A percentile compares a stretch with the other conserved stretches of the same genome.
Conservation (phyloP, 2,888 invertebrate genomes). For the Drosophila buzzatii region DNA sequence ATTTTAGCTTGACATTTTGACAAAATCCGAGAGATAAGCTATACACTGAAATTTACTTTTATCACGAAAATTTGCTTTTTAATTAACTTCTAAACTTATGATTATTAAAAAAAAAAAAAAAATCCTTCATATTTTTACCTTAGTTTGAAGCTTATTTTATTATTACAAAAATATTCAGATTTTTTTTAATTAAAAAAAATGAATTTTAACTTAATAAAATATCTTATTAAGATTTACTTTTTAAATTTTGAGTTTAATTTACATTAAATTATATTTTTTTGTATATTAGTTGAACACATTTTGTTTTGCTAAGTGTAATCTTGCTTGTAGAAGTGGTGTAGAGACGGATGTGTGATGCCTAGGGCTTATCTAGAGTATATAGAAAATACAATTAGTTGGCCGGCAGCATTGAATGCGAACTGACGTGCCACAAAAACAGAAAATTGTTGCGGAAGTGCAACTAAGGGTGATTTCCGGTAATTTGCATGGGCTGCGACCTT, state of each 20-base stretch:
- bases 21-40: slow-evolving; percentile 42
- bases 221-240: not conserved
- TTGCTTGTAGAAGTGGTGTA: not conserved
- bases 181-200: too few relatives aligned
- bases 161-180: too few relatives aligned
- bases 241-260: not conserved
- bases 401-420: slow-evolving; percentile 45
- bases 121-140: not conserved
- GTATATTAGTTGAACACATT: not conserved
- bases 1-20: slow-evolving; percentile 71
- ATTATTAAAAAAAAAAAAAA: too few relatives aligned
- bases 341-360: slow-evolving; percentile 7
- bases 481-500: slow-evolving; percentile 42
- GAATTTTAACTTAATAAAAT: not conserved
- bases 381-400: slow-evolving; percentile 64
- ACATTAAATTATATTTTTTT: not conserved
- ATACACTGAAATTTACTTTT: slow-evolving; percentile 2
- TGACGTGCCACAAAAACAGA: slow-evolving; percentile 36
- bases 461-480: slow-evolving; percentile 39
- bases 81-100: not conserved
- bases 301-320: slow-evolving; percentile 9
- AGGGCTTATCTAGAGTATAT: slow-evolving; percentile 35
- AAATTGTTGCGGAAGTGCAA: slow-evolving; percentile 39
- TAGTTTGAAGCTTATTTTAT: too few relatives aligned
- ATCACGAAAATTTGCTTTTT: not conserved